phyloP scores from a whole-genome alignment of 2,888 invertebrate genomes.

The Molorchus minor region DNA sequence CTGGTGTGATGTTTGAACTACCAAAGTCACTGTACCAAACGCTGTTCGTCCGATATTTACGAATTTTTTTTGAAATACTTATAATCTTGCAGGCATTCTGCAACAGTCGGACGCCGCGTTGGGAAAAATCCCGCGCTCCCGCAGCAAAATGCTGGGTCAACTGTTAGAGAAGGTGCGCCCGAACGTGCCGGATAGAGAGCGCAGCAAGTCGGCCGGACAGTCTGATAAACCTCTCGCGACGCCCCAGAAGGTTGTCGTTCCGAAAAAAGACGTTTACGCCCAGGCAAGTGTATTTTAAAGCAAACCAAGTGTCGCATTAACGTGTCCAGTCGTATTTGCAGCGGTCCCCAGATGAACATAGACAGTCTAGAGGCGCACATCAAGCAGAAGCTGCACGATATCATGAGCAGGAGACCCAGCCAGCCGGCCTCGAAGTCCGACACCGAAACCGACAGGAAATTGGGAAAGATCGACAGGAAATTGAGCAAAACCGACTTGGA shows the following conservation, averaged over 20 bases:
- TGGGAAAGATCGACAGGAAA: slow-evolving; percentile 63
- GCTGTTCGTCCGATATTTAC: no score
- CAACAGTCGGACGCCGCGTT: slow-evolving; percentile 55
- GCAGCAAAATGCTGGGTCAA: slow-evolving; percentile 66
- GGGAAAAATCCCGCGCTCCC: slow-evolving; percentile 60
- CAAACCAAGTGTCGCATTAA: no score
- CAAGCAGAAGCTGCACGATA: slow-evolving; percentile 63
- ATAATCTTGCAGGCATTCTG: slow-evolving; percentile 48
- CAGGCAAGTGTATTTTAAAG: slow-evolving; percentile 28
- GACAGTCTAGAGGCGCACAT: slow-evolving; percentile 62
- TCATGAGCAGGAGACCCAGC: slow-evolving; percentile 58
- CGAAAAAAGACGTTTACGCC: slow-evolving; percentile 45
- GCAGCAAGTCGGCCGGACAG: slow-evolving; percentile 59
- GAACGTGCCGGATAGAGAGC: slow-evolving; percentile 57
- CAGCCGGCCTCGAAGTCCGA: slow-evolving; percentile 53
- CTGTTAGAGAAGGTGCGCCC: slow-evolving; percentile 67
- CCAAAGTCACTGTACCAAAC: no score
- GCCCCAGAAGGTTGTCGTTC: slow-evolving; percentile 44
- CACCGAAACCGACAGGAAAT: slow-evolving; percentile 54
- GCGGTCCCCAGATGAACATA: slow-evolving; percentile 56
- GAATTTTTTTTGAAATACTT: no score
- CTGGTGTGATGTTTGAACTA: no score
- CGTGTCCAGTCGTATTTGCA: slow-evolving; percentile 23
- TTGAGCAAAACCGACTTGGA: slow-evolving; percentile 58
- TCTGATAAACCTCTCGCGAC: slow-evolving; percentile 51